Conservation (phyloP, 2,888 invertebrate genomes). For the Chrysina gloriosa region DNA sequence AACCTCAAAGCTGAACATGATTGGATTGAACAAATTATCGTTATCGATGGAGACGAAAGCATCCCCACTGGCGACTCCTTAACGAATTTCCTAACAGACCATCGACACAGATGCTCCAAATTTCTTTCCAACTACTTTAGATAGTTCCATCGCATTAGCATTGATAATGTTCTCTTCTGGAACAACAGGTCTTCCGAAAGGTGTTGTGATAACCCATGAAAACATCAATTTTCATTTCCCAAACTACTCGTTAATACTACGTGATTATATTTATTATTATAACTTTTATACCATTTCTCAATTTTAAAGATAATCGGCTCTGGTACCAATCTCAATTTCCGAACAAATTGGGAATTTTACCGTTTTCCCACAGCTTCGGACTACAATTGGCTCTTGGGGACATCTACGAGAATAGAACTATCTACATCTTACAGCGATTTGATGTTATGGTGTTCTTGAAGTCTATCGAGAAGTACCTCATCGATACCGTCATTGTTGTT, state of each 20-base stretch:
- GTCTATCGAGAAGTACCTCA: constrained; percentile 71
- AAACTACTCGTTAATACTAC: too few relatives aligned
- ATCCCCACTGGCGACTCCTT: constrained; percentile 68
- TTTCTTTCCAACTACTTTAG: constrained; percentile 64
- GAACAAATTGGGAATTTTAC: constrained; percentile 48
- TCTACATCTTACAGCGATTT: constrained; percentile 68
- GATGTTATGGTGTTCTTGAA: constrained; percentile 75
- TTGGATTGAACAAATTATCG: constrained; percentile 68
- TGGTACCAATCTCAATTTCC: constrained; percentile 9
- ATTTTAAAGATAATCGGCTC: too few relatives aligned
- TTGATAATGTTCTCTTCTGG: constrained; percentile 83
- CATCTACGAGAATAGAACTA: constrained; percentile 47
- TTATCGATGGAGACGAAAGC: constrained; percentile 67
- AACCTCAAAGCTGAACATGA: constrained; percentile 67
- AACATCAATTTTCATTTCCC: constrained; percentile 69
- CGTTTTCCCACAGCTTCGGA: constrained; percentile 56
- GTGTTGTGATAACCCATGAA: constrained; percentile 77
- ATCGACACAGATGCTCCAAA: constrained; percentile 56
- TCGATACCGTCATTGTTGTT: constrained; percentile 57
- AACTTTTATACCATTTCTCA: too few relatives aligned
- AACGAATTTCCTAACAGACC: constrained; percentile 37
- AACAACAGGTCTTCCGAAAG: constrained; percentile 84
- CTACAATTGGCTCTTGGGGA: constrained; percentile 48
- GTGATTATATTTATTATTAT: too few relatives aligned
- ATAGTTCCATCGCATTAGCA: constrained; percentile 68